A percentile compares a stretch with the other conserved stretches of the same genome.
Evolutionary conservation across 2,797 vertebrate species (phyloP).

Genomic region (Myotis vivesi): DNA sequence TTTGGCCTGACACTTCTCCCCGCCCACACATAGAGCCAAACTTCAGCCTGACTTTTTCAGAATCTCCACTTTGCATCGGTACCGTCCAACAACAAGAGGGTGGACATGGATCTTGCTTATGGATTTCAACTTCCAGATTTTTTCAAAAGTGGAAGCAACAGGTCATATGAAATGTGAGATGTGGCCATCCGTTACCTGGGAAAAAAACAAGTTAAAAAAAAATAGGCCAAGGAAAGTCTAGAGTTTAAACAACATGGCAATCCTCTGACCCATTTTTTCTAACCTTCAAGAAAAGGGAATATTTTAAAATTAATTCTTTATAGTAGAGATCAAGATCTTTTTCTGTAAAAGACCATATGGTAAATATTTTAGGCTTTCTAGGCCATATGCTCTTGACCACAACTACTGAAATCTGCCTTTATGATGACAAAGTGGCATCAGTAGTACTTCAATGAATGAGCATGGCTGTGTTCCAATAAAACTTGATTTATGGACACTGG

Average conservation of each 20-base stretch:
- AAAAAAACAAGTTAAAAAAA: neutral
- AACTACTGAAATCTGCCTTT: neutral
- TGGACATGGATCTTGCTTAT: neutral
- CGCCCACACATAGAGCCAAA: neutral
- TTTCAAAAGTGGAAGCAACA: neutral
- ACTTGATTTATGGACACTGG: neutral
- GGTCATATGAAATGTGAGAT: neutral
- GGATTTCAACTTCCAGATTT: neutral
- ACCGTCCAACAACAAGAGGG: neutral
- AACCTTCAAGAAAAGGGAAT: neutral
- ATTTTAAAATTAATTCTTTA: neutral
- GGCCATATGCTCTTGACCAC: neutral
- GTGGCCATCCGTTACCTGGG: neutral
- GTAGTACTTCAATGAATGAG: neutral
- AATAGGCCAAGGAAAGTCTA: neutral
- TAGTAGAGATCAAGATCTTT: neutral
- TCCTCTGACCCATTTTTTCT: neutral
- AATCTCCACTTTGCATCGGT: neutral
- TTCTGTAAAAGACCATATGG: neutral
- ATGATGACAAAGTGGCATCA: neutral
- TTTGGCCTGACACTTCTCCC: neutral
- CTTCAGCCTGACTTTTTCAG: neutral
- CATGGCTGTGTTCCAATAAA: neutral
- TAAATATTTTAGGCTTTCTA: neutral
- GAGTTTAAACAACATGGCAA: neutral